Conservation (phyloP, 2,888 invertebrate genomes). For the Eupithecia tripunctaria region DNA sequence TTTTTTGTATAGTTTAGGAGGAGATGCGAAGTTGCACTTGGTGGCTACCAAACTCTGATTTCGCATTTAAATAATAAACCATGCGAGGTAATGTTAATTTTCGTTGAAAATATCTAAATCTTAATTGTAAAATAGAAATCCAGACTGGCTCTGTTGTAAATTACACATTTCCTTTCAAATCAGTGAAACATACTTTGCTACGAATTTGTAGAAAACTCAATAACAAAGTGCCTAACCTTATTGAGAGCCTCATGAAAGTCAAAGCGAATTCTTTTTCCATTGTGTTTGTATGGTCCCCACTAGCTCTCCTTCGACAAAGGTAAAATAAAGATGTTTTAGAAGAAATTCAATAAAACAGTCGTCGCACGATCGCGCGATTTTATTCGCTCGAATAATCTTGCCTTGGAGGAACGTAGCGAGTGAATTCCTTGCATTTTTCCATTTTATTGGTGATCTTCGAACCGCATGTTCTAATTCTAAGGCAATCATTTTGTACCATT, state of each 20-base stretch:
- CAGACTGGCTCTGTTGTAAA: neutral
- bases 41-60: too few species aligned
- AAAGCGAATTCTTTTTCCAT: slow-evolving; percentile 28
- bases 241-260: slow-evolving; percentile 33
- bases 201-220: slow-evolving; percentile 23
- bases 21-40: too few species aligned
- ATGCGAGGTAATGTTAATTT: neutral
- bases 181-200: slow-evolving; percentile 14
- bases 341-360: slow-evolving; percentile 31
- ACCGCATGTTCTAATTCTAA: slow-evolving; percentile 1
- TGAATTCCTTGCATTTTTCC: slow-evolving; percentile 6
- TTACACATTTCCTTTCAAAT: neutral
- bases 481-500: neutral
- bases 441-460: neutral
- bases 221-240: slow-evolving; percentile 24
- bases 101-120: neutral
- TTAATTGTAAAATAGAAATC: neutral
- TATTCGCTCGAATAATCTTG: slow-evolving; percentile 20
- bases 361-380: slow-evolving; percentile 25
- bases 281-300: slow-evolving; percentile 26
- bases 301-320: slow-evolving; percentile 31
- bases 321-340: slow-evolving; percentile 29
- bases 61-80: too few species aligned
- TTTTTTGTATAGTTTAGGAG: too few species aligned
- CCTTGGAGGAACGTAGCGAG: neutral